These are phyloP conservation scores for Perithous albicinctus DNA, from an alignment of 2,888 invertebrate species.

Conservation along the genomic window DNA sequence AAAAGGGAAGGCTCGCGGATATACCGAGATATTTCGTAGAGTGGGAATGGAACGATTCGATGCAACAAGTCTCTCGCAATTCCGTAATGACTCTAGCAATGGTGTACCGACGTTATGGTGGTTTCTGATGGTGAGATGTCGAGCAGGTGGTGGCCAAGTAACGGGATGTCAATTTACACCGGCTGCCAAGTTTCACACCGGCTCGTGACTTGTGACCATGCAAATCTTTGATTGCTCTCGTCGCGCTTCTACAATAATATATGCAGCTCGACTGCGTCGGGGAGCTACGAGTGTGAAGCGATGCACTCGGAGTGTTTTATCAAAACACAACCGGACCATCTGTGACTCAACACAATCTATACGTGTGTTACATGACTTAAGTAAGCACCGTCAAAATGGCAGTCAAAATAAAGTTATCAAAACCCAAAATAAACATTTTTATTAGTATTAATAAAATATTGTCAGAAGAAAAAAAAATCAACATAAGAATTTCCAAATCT, in stretches of 20 bases:
- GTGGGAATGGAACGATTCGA: constrained; percentile 1
- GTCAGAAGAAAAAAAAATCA: too few species aligned
- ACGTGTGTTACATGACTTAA: not conserved
- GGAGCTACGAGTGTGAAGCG: not conserved
- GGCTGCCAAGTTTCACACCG: constrained; percentile 43
- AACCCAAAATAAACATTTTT: too few species aligned
- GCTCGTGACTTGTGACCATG: constrained; percentile 40
- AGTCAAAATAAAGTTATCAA: too few species aligned
- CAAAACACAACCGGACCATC: not conserved
- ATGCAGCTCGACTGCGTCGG: not conserved
- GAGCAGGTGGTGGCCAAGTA: constrained; percentile 34
- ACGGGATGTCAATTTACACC: constrained; percentile 53
- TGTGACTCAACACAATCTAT: not conserved
- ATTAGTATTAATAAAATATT: too few species aligned
- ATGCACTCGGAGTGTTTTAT: not conserved
- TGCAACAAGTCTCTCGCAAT: not conserved
- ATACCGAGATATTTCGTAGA: not conserved
- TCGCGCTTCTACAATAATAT: not conserved
- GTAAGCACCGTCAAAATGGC: too few species aligned
- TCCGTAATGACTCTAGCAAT: constrained; percentile 1
- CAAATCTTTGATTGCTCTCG: constrained; percentile 34
- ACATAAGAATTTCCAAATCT: too few species aligned
- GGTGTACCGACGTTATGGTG: not conserved
- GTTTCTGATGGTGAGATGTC: not conserved
- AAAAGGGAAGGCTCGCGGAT: not conserved